Conservation (phyloP, 2,888 invertebrate species). For the Andrena dorsata region DNA sequence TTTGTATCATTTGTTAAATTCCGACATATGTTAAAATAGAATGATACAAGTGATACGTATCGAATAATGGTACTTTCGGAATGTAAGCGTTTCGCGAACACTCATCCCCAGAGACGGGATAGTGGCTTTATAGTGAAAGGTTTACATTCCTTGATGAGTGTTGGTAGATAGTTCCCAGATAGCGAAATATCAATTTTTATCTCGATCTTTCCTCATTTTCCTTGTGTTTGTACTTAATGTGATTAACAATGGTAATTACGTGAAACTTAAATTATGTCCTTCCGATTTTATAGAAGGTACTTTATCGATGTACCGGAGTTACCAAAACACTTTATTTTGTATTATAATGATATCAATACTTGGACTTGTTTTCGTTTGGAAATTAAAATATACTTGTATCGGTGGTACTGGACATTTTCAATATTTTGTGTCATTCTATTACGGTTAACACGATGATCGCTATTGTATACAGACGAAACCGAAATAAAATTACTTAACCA, state of each 20-base stretch:
- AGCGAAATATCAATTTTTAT: slow-evolving; percentile 18
- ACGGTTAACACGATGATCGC: slow-evolving; percentile 61
- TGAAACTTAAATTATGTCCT: slow-evolving; percentile 26
- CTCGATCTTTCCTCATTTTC: not conserved
- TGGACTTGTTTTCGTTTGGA: not conserved
- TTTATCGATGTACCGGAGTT: not conserved
- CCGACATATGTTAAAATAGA: slow-evolving; percentile 47
- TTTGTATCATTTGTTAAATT: slow-evolving; percentile 59
- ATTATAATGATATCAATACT: slow-evolving; percentile 43
- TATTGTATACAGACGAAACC: slow-evolving; percentile 68
- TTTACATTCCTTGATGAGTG: slow-evolving; percentile 74
- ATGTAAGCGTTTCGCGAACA: slow-evolving; percentile 82
- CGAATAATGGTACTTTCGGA: slow-evolving; percentile 67
- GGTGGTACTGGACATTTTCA: slow-evolving; percentile 18
- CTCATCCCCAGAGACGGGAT: slow-evolving; percentile 82
- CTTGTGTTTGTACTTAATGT: slow-evolving; percentile 33
- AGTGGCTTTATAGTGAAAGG: slow-evolving; percentile 83
- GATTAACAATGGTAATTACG: not conserved
- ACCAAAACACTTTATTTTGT: slow-evolving; percentile 39
- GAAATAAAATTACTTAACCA: slow-evolving; percentile 64
- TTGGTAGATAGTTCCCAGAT: slow-evolving; percentile 24
- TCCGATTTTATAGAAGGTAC: slow-evolving; percentile 9
- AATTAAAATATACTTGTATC: not conserved
- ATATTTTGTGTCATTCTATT: slow-evolving; percentile 60
- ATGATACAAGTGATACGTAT: slow-evolving; percentile 54